A percentile compares a stretch with the other conserved stretches of the same genome.
Conservation (phyloP, 2,113 vertebrate species). For the Thermophis baileyi region DNA sequence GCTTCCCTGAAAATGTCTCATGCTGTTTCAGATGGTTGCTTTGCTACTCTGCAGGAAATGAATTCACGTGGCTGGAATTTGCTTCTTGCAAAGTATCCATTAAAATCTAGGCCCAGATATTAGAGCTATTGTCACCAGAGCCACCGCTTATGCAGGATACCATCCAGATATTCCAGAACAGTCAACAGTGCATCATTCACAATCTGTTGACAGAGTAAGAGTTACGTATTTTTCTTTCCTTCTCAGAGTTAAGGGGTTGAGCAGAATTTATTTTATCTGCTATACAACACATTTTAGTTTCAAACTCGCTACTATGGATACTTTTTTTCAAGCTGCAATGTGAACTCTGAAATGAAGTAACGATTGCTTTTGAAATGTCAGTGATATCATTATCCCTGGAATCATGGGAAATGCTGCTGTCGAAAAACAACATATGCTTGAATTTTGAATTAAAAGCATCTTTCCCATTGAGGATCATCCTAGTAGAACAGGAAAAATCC, state of each 20-base stretch:
- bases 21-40: not conserved
- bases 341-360: not conserved
- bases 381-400: not conserved
- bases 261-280: not conserved
- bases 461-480: not conserved
- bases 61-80: not conserved
- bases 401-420: not conserved
- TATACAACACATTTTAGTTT: not conserved
- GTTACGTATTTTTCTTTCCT: not conserved
- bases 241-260: not conserved
- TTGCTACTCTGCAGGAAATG: not conserved
- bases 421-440: not conserved
- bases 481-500: not conserved
- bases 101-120: slow-evolving; percentile 5
- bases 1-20: slow-evolving; percentile 8
- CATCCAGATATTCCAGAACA: not conserved
- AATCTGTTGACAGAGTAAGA: not conserved
- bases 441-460: not conserved
- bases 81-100: slow-evolving; percentile 3
- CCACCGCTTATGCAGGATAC: not conserved
- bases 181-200: not conserved
- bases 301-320: not conserved
- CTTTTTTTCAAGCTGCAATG: not conserved
- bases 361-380: not conserved
- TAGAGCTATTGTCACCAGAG: not conserved